These are phyloP conservation scores for Drosophila bunnanda DNA, from an alignment of 2,888 invertebrate genomes.

Conservation along the genomic window DNA sequence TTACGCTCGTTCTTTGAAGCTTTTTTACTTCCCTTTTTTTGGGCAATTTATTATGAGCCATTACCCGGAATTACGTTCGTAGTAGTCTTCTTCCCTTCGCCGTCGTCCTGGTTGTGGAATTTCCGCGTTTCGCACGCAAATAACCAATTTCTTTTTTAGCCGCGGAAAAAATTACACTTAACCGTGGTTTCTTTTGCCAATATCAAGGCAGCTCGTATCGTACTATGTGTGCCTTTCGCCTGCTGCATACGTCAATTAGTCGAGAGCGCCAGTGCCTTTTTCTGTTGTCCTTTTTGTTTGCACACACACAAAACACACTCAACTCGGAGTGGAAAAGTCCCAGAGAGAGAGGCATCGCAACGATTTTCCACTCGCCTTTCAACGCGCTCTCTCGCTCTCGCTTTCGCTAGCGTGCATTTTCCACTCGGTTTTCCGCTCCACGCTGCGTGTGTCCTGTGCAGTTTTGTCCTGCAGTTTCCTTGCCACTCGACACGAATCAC, in stretches of 20 bases:
- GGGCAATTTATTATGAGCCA: conserved; percentile 56
- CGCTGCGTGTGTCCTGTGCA: conserved; percentile 54
- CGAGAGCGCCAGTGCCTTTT: conserved; percentile 5
- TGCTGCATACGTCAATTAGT: conserved; percentile 67
- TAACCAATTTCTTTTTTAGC: conserved; percentile 61
- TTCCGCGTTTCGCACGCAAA: conserved; percentile 57
- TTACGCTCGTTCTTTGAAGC: conserved; percentile 19
- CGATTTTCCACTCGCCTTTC: conserved; percentile 30
- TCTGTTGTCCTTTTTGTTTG: conserved; percentile 52
- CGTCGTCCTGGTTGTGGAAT: too few species aligned
- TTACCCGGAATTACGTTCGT: conserved; percentile 37
- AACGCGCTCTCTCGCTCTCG: conserved; percentile 4
- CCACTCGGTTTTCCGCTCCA: conserved; percentile 34
- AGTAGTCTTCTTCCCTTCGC: background rate
- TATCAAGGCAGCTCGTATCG: conserved; percentile 17
- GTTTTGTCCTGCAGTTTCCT: conserved; percentile 52
- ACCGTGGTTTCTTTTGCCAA: conserved; percentile 38
- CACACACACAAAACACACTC: conserved; percentile 9
- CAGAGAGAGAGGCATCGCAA: background rate
- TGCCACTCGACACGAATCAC: conserved; percentile 59
- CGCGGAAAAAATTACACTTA: conserved; percentile 40
- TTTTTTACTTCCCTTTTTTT: conserved; percentile 30
- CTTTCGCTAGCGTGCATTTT: conserved; percentile 25
- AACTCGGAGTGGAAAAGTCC: conserved; percentile 18
- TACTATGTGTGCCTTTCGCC: conserved; percentile 23